Evolutionary conservation across 2,797 vertebrate species (phyloP).

Genomic region (Hylomyscus alleni): DNA sequence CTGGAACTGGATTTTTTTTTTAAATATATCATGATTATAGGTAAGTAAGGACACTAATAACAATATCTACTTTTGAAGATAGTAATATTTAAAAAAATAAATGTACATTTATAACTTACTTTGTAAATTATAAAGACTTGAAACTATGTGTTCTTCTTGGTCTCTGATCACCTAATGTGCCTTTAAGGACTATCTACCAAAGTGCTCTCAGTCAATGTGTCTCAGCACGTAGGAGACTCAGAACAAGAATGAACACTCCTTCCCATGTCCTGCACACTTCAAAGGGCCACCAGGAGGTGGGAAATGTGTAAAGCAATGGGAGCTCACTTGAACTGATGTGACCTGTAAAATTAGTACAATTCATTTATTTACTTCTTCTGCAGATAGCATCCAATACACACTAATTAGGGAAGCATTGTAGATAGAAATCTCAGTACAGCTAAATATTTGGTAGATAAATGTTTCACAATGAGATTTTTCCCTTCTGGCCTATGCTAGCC

Average conservation of each 20-base stretch:
- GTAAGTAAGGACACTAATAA: not conserved
- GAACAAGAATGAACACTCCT: not conserved
- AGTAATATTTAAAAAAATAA: not conserved
- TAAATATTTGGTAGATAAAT: not conserved
- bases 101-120: not conserved
- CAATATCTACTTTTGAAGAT: not conserved
- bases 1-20: not conserved
- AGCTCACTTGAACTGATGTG: not conserved
- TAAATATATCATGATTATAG: not conserved
- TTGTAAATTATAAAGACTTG: slow-evolving; percentile 30
- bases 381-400: not conserved
- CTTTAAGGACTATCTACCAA: not conserved
- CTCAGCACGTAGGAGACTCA: not conserved
- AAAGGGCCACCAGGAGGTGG: not conserved
- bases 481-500: not conserved
- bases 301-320: not conserved
- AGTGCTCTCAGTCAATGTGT: not conserved
- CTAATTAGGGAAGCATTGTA: not conserved
- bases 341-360: not conserved
- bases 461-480: slow-evolving; percentile 9
- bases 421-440: not conserved
- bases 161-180: not conserved
- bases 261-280: not conserved
- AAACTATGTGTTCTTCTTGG: not conserved
- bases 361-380: not conserved